Evolutionary conservation across 2,113 vertebrate genomes (phyloP), one percentile per base, ranked within the genome.

Genomic region (Plecturocebus donacophilus): DNA sequence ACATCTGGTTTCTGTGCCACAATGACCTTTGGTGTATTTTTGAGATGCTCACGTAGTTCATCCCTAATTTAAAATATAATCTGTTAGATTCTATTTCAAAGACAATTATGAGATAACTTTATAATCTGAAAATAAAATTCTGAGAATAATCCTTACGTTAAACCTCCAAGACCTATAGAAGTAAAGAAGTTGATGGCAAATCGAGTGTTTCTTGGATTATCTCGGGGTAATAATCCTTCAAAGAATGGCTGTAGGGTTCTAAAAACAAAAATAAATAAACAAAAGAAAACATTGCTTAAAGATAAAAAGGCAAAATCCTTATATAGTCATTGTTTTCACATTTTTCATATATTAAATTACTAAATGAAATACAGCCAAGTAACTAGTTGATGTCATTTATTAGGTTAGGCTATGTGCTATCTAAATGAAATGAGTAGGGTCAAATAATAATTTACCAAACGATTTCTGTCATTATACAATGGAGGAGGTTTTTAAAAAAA

Each of bases 111-210:
- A 93, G 35, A 64, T 80, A 89, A 89, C 49, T 96, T 5, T 90
- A 19, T 45, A 83, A 94, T 16, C 0, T 85, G 56, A 96, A 97
- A 93, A 80, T 77, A 90, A 92, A 94, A 91, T 76, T 96, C 71
- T 58, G 61, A 90, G 82, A 83, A 86, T 19, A 77, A 90, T 97
- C 58, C 99, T 99, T 99, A 99, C 99, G 99, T 99, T 93, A 99
- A 98, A 84, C 99, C 99, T 98, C 99, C 99, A 93, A 99, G 99
- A 73, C 99, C 99, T 94, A 99, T 99, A 6, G 99, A 99, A 64
- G 99, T 99, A 98, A 99, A 99, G 99, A 99, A 99, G 98, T 99
- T 99, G 98, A 99, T 99, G 98, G 99, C 99, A 96, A 99, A 99
- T 93, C 99, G 99, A 92, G 99, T 99, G 97, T 99, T 99, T 97